Conservation (phyloP, 1,140 invertebrate genomes). For the Catajapyx aquilonaris region DNA sequence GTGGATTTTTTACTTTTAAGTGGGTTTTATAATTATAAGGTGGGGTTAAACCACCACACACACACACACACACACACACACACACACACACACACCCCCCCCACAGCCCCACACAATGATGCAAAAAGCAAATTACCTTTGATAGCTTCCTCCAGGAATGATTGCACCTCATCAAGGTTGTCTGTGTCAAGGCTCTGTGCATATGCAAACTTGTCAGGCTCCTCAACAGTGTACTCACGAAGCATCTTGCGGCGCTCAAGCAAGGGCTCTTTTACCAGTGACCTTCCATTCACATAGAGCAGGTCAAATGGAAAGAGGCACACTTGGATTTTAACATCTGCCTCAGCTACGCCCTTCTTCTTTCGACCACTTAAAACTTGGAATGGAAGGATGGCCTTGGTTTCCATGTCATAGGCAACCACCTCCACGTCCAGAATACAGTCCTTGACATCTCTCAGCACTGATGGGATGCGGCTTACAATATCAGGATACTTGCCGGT, state of each 20-base stretch:
- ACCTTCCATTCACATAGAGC: slow-evolving; percentile 76
- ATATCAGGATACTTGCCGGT: slow-evolving; percentile 97
- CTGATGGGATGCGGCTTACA: slow-evolving; percentile 39
- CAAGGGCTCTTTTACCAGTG: slow-evolving; percentile 65
- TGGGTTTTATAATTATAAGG: no score
- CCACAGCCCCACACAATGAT: no score
- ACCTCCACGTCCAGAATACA: slow-evolving; percentile 93
- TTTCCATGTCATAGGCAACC: slow-evolving; percentile 85
- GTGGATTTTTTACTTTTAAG: no score
- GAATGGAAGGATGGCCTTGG: slow-evolving; percentile 86
- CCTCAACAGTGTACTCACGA: slow-evolving; percentile 46
- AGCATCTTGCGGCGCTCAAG: slow-evolving; percentile 51
- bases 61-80: no score
- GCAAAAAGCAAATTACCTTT: no score
- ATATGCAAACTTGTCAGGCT: slow-evolving; percentile 72
- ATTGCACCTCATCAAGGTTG: slow-evolving; percentile 78
- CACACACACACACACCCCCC: no score
- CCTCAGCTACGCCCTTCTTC: slow-evolving; percentile 74
- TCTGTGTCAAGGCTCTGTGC: slow-evolving; percentile 65
- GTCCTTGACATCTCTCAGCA: slow-evolving; percentile 38
- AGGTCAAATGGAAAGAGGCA: slow-evolving; percentile 97
- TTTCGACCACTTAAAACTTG: slow-evolving; percentile 92
- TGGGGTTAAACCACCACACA: no score
- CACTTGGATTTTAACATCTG: slow-evolving; percentile 77
- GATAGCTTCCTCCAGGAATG: slow-evolving; percentile 88